A percentile compares a stretch with the other conserved stretches of the same genome.
phyloP scores from a whole-genome alignment of 2,888 invertebrate genomes.

The Atrina japonica region DNA sequence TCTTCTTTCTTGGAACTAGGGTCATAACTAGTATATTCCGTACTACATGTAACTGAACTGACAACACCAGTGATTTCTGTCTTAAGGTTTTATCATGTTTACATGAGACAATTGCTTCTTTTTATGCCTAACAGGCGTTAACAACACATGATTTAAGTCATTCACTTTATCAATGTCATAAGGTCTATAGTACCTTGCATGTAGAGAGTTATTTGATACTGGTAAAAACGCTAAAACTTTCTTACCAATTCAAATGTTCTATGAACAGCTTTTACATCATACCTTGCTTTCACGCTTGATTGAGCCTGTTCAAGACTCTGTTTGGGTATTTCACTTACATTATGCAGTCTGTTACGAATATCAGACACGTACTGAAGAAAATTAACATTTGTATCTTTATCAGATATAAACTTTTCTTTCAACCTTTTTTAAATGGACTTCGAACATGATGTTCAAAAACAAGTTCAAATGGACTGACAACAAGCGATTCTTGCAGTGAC shows the following conservation, averaged over 20 bases:
- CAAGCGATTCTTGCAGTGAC: slow-evolving; percentile 49
- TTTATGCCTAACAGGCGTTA: slow-evolving; percentile 46
- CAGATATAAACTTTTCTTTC: too few species aligned
- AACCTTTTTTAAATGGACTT: slow-evolving; percentile 41
- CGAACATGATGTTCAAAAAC: slow-evolving; percentile 50
- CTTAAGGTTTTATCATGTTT: slow-evolving; percentile 48
- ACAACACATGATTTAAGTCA: slow-evolving; percentile 44
- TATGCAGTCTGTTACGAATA: slow-evolving; percentile 25
- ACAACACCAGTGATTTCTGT: slow-evolving; percentile 26
- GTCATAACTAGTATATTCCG: not conserved
- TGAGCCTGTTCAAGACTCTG: slow-evolving; percentile 40
- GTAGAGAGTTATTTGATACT: slow-evolving; percentile 36
- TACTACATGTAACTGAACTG: not conserved
- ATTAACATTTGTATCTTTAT: too few species aligned
- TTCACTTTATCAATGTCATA: slow-evolving; percentile 38
- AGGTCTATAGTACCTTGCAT: slow-evolving; percentile 48
- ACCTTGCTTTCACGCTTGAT: slow-evolving; percentile 48
- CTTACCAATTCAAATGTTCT: slow-evolving; percentile 52
- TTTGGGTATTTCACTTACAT: slow-evolving; percentile 38
- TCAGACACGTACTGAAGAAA: slow-evolving; percentile 40
- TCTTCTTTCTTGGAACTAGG: too few species aligned
- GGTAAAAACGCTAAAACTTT: slow-evolving; percentile 53
- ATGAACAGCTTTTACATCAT: slow-evolving; percentile 39
- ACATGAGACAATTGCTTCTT: slow-evolving; percentile 42
- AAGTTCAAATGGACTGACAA: slow-evolving; percentile 53